Evolutionary conservation across 2,113 vertebrate species (phyloP).

Genomic region (Leptocoma aspasia): DNA sequence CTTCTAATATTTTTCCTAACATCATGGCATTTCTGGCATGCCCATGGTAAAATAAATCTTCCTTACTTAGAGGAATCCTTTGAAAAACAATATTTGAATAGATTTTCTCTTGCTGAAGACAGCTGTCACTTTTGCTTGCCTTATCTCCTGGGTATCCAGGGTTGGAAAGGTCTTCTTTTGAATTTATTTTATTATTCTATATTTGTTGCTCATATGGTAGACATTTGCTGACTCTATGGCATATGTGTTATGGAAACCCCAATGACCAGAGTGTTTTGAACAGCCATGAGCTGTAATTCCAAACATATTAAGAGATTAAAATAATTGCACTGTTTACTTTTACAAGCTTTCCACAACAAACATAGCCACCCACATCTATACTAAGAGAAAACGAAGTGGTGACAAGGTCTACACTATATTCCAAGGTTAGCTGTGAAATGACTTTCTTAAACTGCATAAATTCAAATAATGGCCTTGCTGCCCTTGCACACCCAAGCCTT

Average conservation of each 20-base stretch:
- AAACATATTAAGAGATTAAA: conserved; percentile 61
- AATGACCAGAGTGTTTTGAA: background rate
- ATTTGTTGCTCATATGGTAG: conserved; percentile 48
- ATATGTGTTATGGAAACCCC: background rate
- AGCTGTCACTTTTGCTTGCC: conserved; percentile 57
- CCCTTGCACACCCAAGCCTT: background rate
- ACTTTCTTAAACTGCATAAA: background rate
- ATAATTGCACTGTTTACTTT: conserved; percentile 57
- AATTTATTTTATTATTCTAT: conserved; percentile 55
- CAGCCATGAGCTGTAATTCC: conserved; percentile 40
- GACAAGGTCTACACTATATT: background rate
- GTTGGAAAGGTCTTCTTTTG: conserved; percentile 60
- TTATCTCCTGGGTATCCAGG: conserved; percentile 41
- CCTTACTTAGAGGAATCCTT: conserved; percentile 36
- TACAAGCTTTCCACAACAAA: conserved; percentile 56
- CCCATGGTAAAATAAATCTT: conserved; percentile 58
- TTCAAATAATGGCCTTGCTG: background rate
- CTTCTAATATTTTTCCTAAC: conserved; percentile 58
- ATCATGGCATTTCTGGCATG: conserved; percentile 64
- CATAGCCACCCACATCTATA: background rate
- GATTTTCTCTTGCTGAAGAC: conserved; percentile 50
- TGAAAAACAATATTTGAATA: conserved; percentile 51
- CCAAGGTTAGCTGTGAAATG: background rate
- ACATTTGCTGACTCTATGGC: conserved; percentile 30
- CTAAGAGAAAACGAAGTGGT: background rate